Conservation (phyloP, 2,797 vertebrate species). For the Jordanella pulchra region DNA sequence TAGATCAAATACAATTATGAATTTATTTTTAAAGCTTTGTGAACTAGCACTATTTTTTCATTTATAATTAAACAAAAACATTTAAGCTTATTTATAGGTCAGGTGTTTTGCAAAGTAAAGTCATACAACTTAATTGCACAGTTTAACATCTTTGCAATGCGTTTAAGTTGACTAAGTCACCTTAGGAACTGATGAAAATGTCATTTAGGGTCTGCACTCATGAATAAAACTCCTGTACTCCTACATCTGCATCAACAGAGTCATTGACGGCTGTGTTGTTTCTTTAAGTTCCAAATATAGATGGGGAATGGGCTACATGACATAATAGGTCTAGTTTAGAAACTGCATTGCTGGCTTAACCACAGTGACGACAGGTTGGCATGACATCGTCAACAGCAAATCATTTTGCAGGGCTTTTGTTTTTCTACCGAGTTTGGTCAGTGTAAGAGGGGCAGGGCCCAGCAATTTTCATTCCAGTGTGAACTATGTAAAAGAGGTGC, state of each 20-base stretch:
- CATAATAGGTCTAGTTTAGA: slow-evolving; percentile 67
- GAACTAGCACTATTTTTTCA: neutral
- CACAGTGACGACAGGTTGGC: slow-evolving; percentile 62
- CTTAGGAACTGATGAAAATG: slow-evolving; percentile 45
- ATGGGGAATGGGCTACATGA: slow-evolving; percentile 24
- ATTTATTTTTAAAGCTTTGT: neutral
- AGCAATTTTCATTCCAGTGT: slow-evolving; percentile 40
- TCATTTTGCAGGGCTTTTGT: slow-evolving; percentile 27
- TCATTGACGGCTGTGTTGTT: slow-evolving; percentile 59
- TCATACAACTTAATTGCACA: slow-evolving; percentile 16
- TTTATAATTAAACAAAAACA: slow-evolving; percentile 22
- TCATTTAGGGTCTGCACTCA: slow-evolving; percentile 40
- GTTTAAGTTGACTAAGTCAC: slow-evolving; percentile 39
- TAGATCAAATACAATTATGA: neutral
- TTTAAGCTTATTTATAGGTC: slow-evolving; percentile 12
- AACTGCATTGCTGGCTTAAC: slow-evolving; percentile 41
- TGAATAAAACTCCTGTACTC: slow-evolving; percentile 69
- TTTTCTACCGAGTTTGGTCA: slow-evolving; percentile 33
- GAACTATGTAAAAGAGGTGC: slow-evolving; percentile 24
- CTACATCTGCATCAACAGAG: slow-evolving; percentile 49
- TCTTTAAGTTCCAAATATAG: slow-evolving; percentile 71
- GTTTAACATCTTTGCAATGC: slow-evolving; percentile 34
- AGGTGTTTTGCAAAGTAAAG: slow-evolving; percentile 14
- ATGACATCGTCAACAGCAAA: slow-evolving; percentile 73
- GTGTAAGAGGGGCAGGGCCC: slow-evolving; percentile 20